Percentiles rank a stretch among this genome's conserved stretches.
These are phyloP conservation scores for Brachyistius frenatus DNA, from an alignment of 2,113 vertebrate species.

Conservation along the genomic window DNA sequence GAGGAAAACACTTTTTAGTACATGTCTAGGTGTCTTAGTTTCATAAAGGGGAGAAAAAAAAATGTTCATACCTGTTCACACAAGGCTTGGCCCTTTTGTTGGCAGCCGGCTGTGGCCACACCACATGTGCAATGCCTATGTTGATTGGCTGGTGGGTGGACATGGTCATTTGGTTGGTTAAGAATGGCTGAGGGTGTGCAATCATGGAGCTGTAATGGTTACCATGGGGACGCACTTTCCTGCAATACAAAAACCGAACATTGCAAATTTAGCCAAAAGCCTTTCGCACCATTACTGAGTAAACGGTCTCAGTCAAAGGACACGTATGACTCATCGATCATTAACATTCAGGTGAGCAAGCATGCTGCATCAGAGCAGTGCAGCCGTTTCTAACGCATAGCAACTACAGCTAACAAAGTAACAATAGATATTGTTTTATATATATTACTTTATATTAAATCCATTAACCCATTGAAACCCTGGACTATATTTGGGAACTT, in stretches of 20 bases:
- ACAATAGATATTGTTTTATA: not conserved
- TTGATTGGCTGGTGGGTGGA: constrained; percentile 97
- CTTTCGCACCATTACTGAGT: constrained; percentile 65
- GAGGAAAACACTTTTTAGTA: not conserved
- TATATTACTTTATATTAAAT: too few species aligned
- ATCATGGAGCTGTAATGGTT: constrained; percentile 95
- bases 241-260: constrained; percentile 78
- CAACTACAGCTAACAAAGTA: constrained; percentile 30
- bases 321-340: constrained; percentile 71
- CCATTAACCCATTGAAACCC: too few species aligned
- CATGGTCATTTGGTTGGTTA: constrained; percentile 97
- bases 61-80: constrained; percentile 88
- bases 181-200: constrained; percentile 92
- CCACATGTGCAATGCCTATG: constrained; percentile 97
- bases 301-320: constrained; percentile 59
- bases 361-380: constrained; percentile 33
- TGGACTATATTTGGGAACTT: too few species aligned
- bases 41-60: not conserved
- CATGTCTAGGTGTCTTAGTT: not conserved
- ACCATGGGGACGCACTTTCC: constrained; percentile 95
- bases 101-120: constrained; percentile 95
- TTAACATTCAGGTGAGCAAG: constrained; percentile 72
- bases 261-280: constrained; percentile 60
- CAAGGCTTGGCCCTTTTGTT: constrained; percentile 93
- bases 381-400: constrained; percentile 23